Evolutionary conservation across 2,113 vertebrate genomes (phyloP).

Genomic region (Pogona vitticeps): DNA sequence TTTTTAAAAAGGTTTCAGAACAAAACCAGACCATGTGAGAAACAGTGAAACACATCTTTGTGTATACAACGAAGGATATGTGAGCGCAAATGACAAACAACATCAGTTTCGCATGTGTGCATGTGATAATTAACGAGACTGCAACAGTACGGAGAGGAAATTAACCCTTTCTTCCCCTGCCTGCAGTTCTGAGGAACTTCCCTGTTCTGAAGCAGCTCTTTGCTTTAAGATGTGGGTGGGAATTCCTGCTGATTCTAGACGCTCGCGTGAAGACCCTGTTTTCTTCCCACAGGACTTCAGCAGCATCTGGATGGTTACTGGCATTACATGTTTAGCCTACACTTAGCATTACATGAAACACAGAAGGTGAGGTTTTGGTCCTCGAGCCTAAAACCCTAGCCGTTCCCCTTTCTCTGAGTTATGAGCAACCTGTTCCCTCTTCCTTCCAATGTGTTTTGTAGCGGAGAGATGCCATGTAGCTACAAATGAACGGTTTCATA

Average conservation of each 20-base stretch:
- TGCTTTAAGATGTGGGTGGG: neutral
- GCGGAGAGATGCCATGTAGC: neutral
- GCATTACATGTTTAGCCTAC: neutral
- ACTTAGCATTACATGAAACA: neutral
- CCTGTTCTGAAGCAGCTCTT: neutral
- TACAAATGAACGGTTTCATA: constrained; percentile 38
- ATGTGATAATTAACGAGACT: neutral
- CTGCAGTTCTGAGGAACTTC: neutral
- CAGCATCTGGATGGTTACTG: neutral
- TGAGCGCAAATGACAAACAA: neutral
- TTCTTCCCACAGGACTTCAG: neutral
- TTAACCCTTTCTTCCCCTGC: neutral
- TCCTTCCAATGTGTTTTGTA: constrained; percentile 24
- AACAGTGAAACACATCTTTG: neutral
- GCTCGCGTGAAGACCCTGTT: neutral
- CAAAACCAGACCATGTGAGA: too few relatives aligned
- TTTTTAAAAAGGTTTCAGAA: too few relatives aligned
- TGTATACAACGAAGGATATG: neutral
- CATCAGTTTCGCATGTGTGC: neutral
- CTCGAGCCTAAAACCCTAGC: neutral
- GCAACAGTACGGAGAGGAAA: neutral
- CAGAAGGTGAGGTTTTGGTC: neutral
- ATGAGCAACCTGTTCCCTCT: constrained; percentile 37
- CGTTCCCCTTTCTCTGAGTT: neutral
- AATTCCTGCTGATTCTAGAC: neutral